Evolutionary conservation across 2,797 vertebrate species (phyloP).

Genomic region (Protosalanx chinensis): DNA sequence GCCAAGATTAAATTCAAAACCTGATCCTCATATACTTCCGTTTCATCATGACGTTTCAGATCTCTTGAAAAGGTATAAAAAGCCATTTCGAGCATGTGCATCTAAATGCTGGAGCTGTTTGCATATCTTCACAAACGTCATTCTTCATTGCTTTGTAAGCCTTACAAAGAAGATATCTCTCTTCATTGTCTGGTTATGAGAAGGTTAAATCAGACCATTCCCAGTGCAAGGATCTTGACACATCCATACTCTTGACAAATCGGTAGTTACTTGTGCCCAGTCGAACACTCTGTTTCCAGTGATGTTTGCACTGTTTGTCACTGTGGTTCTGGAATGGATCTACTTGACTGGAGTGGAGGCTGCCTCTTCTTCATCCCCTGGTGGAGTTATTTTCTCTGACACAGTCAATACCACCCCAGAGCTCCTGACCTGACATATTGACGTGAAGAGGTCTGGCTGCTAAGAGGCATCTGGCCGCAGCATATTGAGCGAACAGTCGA

Average conservation of each 20-base stretch:
- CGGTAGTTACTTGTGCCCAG: conserved; percentile 7
- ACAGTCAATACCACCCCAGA: conserved; percentile 64
- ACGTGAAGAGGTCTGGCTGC: conserved; percentile 52
- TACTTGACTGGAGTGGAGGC: conserved; percentile 33
- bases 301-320: conserved; percentile 13
- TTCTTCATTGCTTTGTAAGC: too few relatives aligned
- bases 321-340: conserved; percentile 38
- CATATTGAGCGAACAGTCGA: conserved; percentile 44
- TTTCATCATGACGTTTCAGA: too few relatives aligned
- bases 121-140: too few relatives aligned
- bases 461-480: conserved; percentile 57
- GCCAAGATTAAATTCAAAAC: too few relatives aligned
- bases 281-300: not conserved
- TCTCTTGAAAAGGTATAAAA: too few relatives aligned
- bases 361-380: conserved; percentile 25
- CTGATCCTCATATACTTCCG: too few relatives aligned
- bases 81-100: too few relatives aligned
- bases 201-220: too few relatives aligned
- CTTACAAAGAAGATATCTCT: too few relatives aligned
- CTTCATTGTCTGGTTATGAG: too few relatives aligned
- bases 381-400: conserved; percentile 61
- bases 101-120: too few relatives aligned
- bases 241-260: conserved; percentile 24
- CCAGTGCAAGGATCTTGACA: conserved; percentile 20
- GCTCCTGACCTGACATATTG: conserved; percentile 71